phyloP scores from a whole-genome alignment of 2,113 vertebrate genomes.

The Falco punctatus region DNA sequence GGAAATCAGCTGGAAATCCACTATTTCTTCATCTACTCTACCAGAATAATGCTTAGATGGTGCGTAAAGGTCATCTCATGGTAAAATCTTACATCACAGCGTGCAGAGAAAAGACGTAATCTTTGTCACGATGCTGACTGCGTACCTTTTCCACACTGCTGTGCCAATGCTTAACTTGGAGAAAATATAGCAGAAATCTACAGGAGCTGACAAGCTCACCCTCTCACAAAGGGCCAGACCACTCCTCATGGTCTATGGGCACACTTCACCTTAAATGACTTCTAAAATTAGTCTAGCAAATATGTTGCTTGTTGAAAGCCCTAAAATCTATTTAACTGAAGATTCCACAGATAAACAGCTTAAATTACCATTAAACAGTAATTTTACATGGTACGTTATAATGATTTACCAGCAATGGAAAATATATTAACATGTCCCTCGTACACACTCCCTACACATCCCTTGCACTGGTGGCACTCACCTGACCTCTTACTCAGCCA shows the following conservation, averaged over 20 bases:
- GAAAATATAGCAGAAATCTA: neutral
- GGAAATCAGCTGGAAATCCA: slow-evolving; percentile 14
- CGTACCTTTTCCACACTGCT: neutral
- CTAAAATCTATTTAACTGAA: neutral
- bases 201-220: neutral
- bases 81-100: neutral
- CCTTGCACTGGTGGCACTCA: neutral
- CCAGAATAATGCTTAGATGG: neutral
- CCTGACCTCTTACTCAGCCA: neutral
- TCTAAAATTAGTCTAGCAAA: neutral
- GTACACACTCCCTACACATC: neutral
- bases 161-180: neutral
- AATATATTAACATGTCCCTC: fast-evolving
- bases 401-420: neutral
- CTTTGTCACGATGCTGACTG: neutral
- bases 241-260: neutral
- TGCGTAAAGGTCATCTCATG: neutral
- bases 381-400: fast-evolving
- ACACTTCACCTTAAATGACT: neutral
- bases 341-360: neutral
- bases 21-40: neutral
- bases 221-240: neutral
- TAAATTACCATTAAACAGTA: neutral
- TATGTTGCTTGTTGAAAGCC: neutral
- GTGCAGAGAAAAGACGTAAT: neutral